Base-by-base conservation (phyloP, 2,797 vertebrate genomes). In the Rhinatrema bivittatum region DNA sequence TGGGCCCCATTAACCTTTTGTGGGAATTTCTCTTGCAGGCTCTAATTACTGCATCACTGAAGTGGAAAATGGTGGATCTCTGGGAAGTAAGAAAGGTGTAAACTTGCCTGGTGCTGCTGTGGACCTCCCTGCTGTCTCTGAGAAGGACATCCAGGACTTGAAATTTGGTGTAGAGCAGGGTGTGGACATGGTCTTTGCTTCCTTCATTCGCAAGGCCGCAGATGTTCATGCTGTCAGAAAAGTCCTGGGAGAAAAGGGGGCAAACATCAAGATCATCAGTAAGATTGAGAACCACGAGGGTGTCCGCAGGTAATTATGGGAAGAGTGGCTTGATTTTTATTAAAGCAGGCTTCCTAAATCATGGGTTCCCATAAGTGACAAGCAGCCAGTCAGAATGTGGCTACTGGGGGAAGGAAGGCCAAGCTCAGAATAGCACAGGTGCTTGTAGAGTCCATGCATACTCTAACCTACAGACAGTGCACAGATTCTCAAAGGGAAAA, bases 201-300 rank as follows among this genome's bases (percentile, higher is more conserved):
- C 95, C 31, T 98, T 99, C 72, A 98, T 99, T 69, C 93, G 92
- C 44, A 99, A 99, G 65, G 96, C 91, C 1, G 48, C 76, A 0
- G 96, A 99, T 2, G 96, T 99, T n/a, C 86, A 94, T 0, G 94
- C 84, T 1, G 94, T 99, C 43, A 78, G 94, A 39, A 78, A 86
- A 23, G 84, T 97, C 56, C 79, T 99, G 16, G 96, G 95, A 7
- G 93, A 98, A 47, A 93, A 85, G 51, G 96, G 95, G 52, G 97
- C 95, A 73, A 79, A 95, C 60, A 99, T 99, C 31, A 98, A 98
- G 85, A 97, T 98, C 56, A 97, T 99, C 77, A 97, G 94, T 87
- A 99, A 99, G 62, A 91, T 99, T 0, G 96, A 99, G 81, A 99
- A 99, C 65, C 95, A 99, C 0, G 94, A 98, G 73, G 96, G 95